These are phyloP conservation scores for Prenolepis imparis DNA, from an alignment of 2,888 invertebrate genomes.

Conservation along the genomic window DNA sequence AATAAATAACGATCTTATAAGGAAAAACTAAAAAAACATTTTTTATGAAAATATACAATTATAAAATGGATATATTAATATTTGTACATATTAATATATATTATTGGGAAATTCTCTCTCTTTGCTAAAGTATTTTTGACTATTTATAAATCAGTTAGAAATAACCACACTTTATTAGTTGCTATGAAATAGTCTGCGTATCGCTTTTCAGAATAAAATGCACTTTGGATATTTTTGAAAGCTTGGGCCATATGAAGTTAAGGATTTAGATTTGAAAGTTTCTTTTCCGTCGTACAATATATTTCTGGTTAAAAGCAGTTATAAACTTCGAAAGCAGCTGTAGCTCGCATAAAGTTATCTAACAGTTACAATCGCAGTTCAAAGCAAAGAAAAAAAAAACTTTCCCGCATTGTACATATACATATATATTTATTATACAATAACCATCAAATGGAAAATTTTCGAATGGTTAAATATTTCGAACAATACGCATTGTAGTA, in stretches of 20 bases:
- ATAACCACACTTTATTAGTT: neutral
- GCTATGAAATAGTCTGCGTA: neutral
- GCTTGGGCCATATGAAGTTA: neutral
- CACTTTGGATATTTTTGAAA: neutral
- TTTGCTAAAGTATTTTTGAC: neutral
- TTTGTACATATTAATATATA: neutral
- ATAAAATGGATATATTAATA: neutral
- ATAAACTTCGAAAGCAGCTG: neutral
- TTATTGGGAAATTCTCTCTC: neutral
- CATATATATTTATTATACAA: neutral
- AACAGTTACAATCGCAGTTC: conserved; percentile 12
- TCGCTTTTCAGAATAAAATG: neutral
- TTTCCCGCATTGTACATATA: neutral
- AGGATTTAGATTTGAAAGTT: neutral
- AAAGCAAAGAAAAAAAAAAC: neutral
- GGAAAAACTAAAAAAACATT: neutral
- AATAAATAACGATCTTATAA: neutral
- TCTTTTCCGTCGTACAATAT: neutral
- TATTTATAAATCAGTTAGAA: neutral
- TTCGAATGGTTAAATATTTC: too few species aligned
- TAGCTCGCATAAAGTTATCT: neutral
- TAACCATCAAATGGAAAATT: too few species aligned
- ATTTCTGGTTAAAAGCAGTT: neutral
- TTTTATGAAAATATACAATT: neutral
- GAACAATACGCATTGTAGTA: too few species aligned